Conservation (phyloP, 2,888 invertebrate genomes). For the Quadriops clusia region DNA sequence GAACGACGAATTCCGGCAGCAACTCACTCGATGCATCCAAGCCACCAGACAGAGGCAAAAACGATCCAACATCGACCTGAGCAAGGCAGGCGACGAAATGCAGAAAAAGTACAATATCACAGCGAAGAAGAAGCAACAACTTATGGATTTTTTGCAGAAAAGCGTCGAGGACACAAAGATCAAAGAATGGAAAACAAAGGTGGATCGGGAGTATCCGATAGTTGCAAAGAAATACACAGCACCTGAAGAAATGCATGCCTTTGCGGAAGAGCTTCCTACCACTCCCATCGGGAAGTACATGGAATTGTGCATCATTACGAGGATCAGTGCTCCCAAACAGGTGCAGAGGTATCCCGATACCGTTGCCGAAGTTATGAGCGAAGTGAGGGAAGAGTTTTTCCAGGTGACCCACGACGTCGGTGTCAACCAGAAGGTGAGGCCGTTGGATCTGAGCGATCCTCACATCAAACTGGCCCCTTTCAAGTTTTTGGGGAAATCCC, state of each 20-base stretch:
- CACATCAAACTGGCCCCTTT: conserved; percentile 42
- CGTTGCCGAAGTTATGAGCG: conserved; percentile 42
- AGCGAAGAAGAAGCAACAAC: conserved; percentile 21
- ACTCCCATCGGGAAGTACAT: conserved; percentile 50
- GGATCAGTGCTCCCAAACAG: conserved; percentile 45
- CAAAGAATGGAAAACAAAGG: conserved; percentile 23
- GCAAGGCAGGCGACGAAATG: conserved; percentile 25
- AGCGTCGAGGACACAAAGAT: conserved; percentile 25
- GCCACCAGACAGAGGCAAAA: too few relatives aligned
- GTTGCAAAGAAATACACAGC: conserved; percentile 24
- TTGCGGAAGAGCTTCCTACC: conserved; percentile 45
- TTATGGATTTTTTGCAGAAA: conserved; percentile 26
- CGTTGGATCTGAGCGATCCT: conserved; percentile 43
- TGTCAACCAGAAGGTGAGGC: conserved; percentile 50
- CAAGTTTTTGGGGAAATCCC: conserved; percentile 50
- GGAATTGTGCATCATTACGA: conserved; percentile 47
- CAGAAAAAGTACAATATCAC: conserved; percentile 26
- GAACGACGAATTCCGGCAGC: too few relatives aligned
- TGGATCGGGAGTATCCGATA: conserved; percentile 27
- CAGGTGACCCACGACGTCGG: conserved; percentile 49
- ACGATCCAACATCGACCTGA: conserved; percentile 16
- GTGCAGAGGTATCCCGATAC: conserved; percentile 44
- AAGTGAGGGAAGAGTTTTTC: conserved; percentile 48
- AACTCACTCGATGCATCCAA: too few relatives aligned
- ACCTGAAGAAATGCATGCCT: conserved; percentile 41